phyloP scores from a whole-genome alignment of 1,140 invertebrate genomes.

The Lordiphosa mommai region DNA sequence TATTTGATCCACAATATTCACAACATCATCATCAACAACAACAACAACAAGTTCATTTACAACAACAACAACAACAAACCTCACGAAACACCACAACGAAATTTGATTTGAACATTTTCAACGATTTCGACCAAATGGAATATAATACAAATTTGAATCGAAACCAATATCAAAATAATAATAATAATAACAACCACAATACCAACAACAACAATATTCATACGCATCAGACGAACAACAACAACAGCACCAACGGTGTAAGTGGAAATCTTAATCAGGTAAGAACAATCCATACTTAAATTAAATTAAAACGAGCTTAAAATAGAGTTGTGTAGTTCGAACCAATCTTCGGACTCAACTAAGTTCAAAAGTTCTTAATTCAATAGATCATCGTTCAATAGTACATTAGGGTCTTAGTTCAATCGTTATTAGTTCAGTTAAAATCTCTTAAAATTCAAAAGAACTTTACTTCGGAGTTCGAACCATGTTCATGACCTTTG shows the following conservation, averaged over 20 bases:
- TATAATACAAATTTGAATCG: constrained; percentile 63
- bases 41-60: constrained; percentile 25
- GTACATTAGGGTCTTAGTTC: too few relatives aligned
- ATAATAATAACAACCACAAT: constrained; percentile 28
- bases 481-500: too few relatives aligned
- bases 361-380: too few relatives aligned
- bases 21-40: constrained; percentile 56
- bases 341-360: too few relatives aligned
- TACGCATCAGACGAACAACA: constrained; percentile 18
- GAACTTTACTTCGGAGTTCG: too few relatives aligned
- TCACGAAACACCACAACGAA: constrained; percentile 43
- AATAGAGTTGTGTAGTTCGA: too few relatives aligned
- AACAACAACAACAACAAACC: constrained; percentile 39
- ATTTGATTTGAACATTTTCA: constrained; percentile 66
- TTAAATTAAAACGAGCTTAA: too few relatives aligned
- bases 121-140: constrained; percentile 76
- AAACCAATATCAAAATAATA: constrained; percentile 59
- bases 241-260: constrained; percentile 45
- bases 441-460: too few relatives aligned
- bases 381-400: too few relatives aligned
- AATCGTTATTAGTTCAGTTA: too few relatives aligned
- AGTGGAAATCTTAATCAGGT: constrained; percentile 62
- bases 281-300: constrained; percentile 3
- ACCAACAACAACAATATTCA: constrained; percentile 23
- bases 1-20: constrained; percentile 75